Base-by-base conservation (phyloP, 2,113 vertebrate genomes). In the Pogona vitticeps region DNA sequence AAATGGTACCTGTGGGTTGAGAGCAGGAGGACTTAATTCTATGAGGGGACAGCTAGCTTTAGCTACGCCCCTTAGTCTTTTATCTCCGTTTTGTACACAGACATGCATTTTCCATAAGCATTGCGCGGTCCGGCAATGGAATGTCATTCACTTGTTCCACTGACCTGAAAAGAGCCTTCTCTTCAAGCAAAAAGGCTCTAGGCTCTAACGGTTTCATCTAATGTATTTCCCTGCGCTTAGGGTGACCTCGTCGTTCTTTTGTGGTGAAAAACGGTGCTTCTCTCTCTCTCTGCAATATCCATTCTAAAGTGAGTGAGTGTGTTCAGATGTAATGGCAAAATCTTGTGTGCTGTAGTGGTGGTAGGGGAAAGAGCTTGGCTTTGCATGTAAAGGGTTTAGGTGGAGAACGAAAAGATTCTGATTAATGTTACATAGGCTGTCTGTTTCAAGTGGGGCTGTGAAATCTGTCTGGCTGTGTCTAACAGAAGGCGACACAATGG, bases 111-210 rank as follows among this genome's bases (percentile, higher is more conserved):
- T 42, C 56, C 38, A 52, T 52, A 23, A 40, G 76, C n/a, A 23
- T 28, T 59, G 33, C 36, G 9, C 59, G 20, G 38, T n/a, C 28
- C 63, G 65, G 56, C 68, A 67, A 23, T 63, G 68, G 71, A 23
- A 67, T 17, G 40, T 28, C 40, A 68, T 80, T 76, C 42, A 56
- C 46, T 75, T 84, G 10, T 38, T 80, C 76, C 68, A 68, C 61
- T 81, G 68, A 85, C 70, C 70, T 80, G 87, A 86, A 85, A 56
- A 28, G 75, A 75, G 2, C 13, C 14, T 80, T 42, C 28, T 6
- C n/a, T 85, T 67, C 33, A 52, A 56, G 76, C 59, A 40, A 65
- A 56, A 7, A 10, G 6, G 23, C 77, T 21, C 13, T 68, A 20
- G 23, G 18, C n/a, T 14, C 21, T 59, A 63, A 33, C 33, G 20